Percentiles rank a stretch among this genome's conserved stretches.
These are phyloP conservation scores for Cephus sareptanus DNA, from an alignment of 2,888 invertebrate species.

Conservation along the genomic window DNA sequence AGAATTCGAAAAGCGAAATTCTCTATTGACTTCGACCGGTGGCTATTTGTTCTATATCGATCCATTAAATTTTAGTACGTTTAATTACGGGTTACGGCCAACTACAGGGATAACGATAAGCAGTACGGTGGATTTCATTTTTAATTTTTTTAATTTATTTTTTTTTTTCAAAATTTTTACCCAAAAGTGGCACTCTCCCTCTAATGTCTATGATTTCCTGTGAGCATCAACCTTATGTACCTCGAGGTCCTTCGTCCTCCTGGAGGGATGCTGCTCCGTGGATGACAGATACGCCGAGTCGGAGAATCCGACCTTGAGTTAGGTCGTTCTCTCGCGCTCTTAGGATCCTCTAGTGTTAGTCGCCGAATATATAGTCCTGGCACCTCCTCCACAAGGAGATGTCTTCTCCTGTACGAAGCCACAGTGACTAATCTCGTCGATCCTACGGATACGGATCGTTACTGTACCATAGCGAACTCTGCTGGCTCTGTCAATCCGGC, in stretches of 20 bases:
- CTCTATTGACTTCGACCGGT: constrained; percentile 48
- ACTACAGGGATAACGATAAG: neutral
- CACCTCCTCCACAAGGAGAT: constrained; percentile 61
- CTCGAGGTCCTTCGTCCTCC: constrained; percentile 48
- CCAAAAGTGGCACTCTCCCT: neutral
- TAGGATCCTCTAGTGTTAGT: constrained; percentile 61
- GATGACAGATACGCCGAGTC: constrained; percentile 59
- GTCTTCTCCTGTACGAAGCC: constrained; percentile 59
- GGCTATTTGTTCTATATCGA: constrained; percentile 38
- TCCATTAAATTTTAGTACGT: constrained; percentile 52
- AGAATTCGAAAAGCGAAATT: neutral
- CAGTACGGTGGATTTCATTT: constrained; percentile 5
- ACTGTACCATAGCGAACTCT: neutral
- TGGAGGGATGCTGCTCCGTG: constrained; percentile 50
- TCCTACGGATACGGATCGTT: neutral
- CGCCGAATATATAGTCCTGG: constrained; percentile 62
- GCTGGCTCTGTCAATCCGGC: neutral
- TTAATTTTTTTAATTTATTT: constrained; percentile 5
- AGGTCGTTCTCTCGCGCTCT: constrained; percentile 49
- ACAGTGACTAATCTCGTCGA: constrained; percentile 38
- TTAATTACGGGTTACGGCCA: constrained; percentile 48
- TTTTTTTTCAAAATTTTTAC: neutral
- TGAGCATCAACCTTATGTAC: constrained; percentile 25
- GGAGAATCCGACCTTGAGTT: constrained; percentile 54
- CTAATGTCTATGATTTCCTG: neutral